phyloP scores from a whole-genome alignment of 2,888 invertebrate species.

The Latrodectus hesperus region DNA sequence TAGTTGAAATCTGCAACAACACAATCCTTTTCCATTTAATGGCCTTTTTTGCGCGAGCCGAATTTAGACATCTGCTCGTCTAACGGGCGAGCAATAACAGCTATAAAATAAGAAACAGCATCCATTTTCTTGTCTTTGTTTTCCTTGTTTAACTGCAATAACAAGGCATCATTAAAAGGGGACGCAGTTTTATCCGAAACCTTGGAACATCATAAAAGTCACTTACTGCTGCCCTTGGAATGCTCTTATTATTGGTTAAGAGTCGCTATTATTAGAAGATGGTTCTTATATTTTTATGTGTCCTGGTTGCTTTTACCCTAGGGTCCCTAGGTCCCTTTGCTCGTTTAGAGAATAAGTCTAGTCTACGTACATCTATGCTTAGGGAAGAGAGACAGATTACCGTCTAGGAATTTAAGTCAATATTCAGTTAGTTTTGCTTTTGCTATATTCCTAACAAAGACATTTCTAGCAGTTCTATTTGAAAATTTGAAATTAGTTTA shows the following conservation, averaged over 20 bases:
- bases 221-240: not conserved
- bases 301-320: not conserved
- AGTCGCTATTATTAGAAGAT: not conserved
- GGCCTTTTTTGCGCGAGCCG: not conserved
- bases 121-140: not conserved
- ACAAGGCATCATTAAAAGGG: not conserved
- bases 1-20: not conserved
- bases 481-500: no score
- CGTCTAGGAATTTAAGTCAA: no score
- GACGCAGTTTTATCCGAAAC: not conserved
- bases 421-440: no score
- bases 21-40: not conserved
- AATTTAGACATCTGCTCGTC: not conserved
- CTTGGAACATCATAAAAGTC: not conserved
- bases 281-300: no score
- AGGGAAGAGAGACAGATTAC: no score
- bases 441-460: no score
- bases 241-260: not conserved
- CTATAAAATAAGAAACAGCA: not conserved
- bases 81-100: not conserved
- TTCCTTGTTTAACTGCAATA: not conserved
- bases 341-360: not conserved
- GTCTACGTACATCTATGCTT: no score
- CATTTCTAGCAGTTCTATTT: no score
- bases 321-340: not conserved